Evolutionary conservation across 2,888 invertebrate genomes (phyloP), one percentile per base, ranked within the genome.

Genomic region (Eledona agricola): DNA sequence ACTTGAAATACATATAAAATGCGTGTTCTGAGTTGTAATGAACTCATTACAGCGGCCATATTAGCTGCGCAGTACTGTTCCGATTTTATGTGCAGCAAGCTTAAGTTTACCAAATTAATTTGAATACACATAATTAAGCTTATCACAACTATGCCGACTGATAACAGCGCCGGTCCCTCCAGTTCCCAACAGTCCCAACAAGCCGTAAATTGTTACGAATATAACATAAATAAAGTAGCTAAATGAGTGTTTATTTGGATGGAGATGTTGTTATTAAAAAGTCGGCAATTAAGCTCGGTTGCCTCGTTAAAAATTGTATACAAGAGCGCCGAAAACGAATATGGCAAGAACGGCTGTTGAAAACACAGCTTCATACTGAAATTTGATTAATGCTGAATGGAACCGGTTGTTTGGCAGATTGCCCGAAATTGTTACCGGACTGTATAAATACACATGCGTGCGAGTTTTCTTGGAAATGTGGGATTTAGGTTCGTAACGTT

Each of bases 371-470:
- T 15, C 31, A 17, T 40, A 28, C 28, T 28, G 40, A 40, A 40
- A 40, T 40, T 38, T 40, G 40, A 40, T 40, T 40, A 40, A 40
- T 40, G 28, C n/a, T 40, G 28, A 40, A 40, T 40, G 28, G 28
- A 26, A 40, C 28, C 28, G 17, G 26, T 40, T 17, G 40, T 17
- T 40, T 40, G 40, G 40, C 26, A 40, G 17, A 26, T 13, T 40
- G 40, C 40, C 40, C 25, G 25, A 38, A 38, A 38, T 38, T 38
- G 38, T 23, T 34, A 34, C 20, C 34, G 34, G 15, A 13, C 25
- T 15, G 20, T 37, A 25, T 28, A 40, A 40, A 28, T 28, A 40
- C 9, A 40, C 15, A 25, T 16, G 22, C 12, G 10, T 40, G 25
- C 16, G 12, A 37, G 15, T 5, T 37, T 37, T 37, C 25, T 7